A percentile compares a stretch with the other conserved stretches of the same genome.
phyloP scores from a whole-genome alignment of 2,888 invertebrate species.

The Rotaria socialis region DNA sequence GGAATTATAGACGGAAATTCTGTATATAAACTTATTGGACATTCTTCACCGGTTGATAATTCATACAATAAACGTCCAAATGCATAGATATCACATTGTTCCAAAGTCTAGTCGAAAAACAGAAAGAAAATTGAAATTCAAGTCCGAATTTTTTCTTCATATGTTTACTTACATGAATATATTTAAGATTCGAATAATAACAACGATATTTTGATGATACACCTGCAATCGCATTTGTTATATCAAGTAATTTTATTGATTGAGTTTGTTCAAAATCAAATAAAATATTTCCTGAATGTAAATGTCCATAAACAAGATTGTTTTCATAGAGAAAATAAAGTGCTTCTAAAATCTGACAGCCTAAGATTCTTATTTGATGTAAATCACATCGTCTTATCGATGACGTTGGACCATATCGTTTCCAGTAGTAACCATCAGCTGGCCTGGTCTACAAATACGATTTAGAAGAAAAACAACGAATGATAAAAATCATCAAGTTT shows the following conservation, averaged over 20 bases:
- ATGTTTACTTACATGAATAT: constrained; percentile 53
- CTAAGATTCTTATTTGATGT: constrained; percentile 72
- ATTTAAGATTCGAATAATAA: constrained; percentile 54
- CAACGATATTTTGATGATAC: constrained; percentile 54
- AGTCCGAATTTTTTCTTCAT: neutral
- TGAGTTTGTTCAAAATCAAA: constrained; percentile 66
- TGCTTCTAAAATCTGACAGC: constrained; percentile 74
- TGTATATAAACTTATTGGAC: constrained; percentile 40
- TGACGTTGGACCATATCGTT: constrained; percentile 69
- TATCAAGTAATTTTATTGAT: constrained; percentile 70
- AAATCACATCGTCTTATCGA: constrained; percentile 67
- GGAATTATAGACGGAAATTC: constrained; percentile 48
- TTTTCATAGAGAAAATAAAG: constrained; percentile 80
- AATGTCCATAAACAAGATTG: constrained; percentile 78
- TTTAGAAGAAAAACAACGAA: too few species aligned
- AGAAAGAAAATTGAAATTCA: neutral
- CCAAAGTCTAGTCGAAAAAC: constrained; percentile 63
- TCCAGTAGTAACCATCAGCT: constrained; percentile 69
- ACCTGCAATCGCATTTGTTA: constrained; percentile 73
- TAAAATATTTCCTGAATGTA: constrained; percentile 83
- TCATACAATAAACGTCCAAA: constrained; percentile 83
- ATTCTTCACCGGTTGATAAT: constrained; percentile 73
- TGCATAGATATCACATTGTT: constrained; percentile 77
- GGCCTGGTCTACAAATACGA: constrained; percentile 50
- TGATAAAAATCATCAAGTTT: too few species aligned